phyloP scores from a whole-genome alignment of 2,888 invertebrate species.

The Drosophila setosimentum region DNA sequence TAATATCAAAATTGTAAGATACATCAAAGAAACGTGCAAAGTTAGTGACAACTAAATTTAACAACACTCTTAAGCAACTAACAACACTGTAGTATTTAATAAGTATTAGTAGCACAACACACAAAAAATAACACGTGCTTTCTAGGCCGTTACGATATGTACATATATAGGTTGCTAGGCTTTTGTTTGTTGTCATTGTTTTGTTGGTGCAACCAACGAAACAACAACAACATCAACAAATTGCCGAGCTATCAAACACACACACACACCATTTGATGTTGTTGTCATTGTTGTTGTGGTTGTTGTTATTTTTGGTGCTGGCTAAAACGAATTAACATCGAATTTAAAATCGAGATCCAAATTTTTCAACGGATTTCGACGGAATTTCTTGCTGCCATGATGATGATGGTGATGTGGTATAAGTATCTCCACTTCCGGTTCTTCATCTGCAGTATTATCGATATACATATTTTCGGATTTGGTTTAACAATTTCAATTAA shows the following conservation, averaged over 20 bases:
- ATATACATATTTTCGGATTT: constrained; percentile 20
- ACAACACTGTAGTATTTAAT: constrained; percentile 31
- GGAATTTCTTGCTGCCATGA: constrained; percentile 82
- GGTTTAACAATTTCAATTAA: constrained; percentile 33
- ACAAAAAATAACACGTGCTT: constrained; percentile 44
- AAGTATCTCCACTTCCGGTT: constrained; percentile 79
- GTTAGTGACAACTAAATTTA: constrained; percentile 12
- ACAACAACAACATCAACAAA: constrained; percentile 34
- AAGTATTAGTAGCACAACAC: constrained; percentile 48
- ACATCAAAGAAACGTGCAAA: constrained; percentile 48
- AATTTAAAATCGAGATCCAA: constrained; percentile 84
- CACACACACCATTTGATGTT: constrained; percentile 67
- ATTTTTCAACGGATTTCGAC: constrained; percentile 82
- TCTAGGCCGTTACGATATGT: constrained; percentile 42
- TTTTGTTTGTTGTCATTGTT: constrained; percentile 34
- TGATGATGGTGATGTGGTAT: constrained; percentile 83
- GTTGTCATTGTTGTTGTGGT: constrained; percentile 44
- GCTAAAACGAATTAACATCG: constrained; percentile 84
- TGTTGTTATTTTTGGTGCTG: constrained; percentile 54
- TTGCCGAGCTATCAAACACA: constrained; percentile 36
- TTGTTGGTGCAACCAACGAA: constrained; percentile 4
- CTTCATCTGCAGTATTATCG: constrained; percentile 60
- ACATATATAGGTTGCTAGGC: constrained; percentile 35
- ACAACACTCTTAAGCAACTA: constrained; percentile 35
- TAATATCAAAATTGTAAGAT: constrained; percentile 18